Conservation (phyloP, 2,113 vertebrate genomes). For the Diphyllodes magnificus region DNA sequence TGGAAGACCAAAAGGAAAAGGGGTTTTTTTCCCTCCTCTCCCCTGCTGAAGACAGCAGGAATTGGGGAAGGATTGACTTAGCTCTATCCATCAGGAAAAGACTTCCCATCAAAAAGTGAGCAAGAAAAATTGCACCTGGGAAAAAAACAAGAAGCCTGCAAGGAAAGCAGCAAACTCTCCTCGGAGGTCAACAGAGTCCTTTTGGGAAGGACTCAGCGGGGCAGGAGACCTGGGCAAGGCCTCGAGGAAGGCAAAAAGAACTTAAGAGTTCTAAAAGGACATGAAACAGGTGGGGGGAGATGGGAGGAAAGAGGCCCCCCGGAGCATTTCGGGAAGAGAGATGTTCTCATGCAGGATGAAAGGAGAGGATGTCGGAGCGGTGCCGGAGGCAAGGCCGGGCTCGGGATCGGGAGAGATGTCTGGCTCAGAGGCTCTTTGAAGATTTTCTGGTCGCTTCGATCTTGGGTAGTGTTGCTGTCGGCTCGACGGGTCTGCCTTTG, state of each 20-base stretch:
- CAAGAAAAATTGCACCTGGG: conserved; percentile 37
- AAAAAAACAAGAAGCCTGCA: not conserved
- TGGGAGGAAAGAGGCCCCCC: not conserved
- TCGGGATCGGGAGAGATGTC: fast-evolving
- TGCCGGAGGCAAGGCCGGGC: fast-evolving
- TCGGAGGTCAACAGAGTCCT: not conserved
- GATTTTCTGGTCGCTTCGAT: not conserved
- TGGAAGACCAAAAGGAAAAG: conserved; percentile 27
- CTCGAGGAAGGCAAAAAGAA: not conserved
- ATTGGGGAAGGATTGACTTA: conserved; percentile 40
- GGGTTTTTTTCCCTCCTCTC: not conserved
- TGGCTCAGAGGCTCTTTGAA: conserved; percentile 13
- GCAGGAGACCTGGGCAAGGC: not conserved
- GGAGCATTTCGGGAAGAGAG: not conserved
- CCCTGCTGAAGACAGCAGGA: conserved; percentile 55
- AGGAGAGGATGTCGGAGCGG: not conserved
- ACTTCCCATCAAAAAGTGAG: conserved; percentile 55
- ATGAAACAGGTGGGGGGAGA: not conserved
- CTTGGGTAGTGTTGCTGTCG: not conserved
- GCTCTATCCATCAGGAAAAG: conserved; percentile 57
- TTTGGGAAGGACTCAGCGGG: not conserved
- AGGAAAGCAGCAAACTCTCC: not conserved
- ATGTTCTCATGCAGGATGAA: not conserved
- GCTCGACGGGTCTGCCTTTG: not conserved
- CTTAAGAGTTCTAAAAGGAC: not conserved